Evolutionary conservation across 2,113 vertebrate genomes (phyloP).

Genomic region (Campylomormyrus tamandua): DNA sequence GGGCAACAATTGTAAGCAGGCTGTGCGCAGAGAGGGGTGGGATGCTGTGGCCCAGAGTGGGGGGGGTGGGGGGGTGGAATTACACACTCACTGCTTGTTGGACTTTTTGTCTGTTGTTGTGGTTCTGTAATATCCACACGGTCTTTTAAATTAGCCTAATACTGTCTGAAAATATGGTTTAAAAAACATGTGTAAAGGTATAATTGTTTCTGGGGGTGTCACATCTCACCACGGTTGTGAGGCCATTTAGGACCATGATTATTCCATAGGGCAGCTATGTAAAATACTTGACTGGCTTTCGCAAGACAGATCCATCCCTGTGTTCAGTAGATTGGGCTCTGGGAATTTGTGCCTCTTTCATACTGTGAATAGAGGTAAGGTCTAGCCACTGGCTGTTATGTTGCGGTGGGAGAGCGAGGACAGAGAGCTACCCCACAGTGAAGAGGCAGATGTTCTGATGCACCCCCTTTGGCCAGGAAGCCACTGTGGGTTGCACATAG

Average conservation of each 20-base stretch:
- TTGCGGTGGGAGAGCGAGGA: not conserved
- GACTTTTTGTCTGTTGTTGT: not conserved
- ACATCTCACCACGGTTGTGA: not conserved
- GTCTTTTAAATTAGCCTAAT: not conserved
- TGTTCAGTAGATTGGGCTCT: not conserved
- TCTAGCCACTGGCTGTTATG: not conserved
- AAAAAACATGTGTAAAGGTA: not conserved
- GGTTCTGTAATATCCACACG: not conserved
- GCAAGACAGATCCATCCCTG: not conserved
- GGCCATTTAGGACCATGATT: constrained; percentile 3
- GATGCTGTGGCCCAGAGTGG: constrained; percentile 28
- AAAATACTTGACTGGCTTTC: not conserved
- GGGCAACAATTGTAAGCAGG: constrained; percentile 67
- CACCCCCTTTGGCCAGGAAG: not conserved
- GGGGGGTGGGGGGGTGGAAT: constrained; percentile 20
- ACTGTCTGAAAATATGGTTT: not conserved
- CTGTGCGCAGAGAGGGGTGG: constrained; percentile 41
- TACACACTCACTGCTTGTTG: constrained; percentile 22
- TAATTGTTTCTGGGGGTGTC: not conserved
- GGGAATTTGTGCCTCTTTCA: not conserved
- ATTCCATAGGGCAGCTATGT: constrained; percentile 6
- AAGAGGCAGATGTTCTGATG: not conserved
- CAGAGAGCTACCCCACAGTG: not conserved
- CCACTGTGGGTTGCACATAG: not conserved
- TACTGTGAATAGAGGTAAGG: not conserved